These are phyloP conservation scores for Pygoscelis antarcticus DNA, from an alignment of 2,113 vertebrate genomes.

Conservation along the genomic window DNA sequence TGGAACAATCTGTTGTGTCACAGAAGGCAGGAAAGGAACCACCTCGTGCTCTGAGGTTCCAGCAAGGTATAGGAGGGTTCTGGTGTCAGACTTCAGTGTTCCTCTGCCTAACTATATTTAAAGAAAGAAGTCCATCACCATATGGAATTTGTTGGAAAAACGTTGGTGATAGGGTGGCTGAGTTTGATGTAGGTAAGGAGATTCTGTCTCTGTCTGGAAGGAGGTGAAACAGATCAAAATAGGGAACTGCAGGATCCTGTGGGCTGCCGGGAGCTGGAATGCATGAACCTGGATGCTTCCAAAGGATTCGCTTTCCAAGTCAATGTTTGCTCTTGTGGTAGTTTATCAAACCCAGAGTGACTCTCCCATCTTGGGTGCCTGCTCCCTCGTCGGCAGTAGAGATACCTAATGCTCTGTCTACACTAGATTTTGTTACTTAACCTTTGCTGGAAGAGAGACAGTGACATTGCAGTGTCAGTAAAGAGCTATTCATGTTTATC, in stretches of 20 bases:
- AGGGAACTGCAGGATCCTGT: neutral
- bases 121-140: neutral
- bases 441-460: neutral
- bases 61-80: neutral
- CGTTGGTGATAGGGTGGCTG: neutral
- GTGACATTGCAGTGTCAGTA: neutral
- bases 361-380: neutral
- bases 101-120: neutral
- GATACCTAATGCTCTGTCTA: neutral
- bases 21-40: neutral
- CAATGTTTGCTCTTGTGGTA: neutral
- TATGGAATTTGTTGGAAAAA: neutral
- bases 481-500: neutral
- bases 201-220: neutral
- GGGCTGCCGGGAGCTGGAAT: neutral
- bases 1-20: neutral
- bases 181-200: neutral
- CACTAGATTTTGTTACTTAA: neutral
- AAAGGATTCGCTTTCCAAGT: neutral
- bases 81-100: neutral
- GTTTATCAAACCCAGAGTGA: neutral
- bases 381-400: neutral
- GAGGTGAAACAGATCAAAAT: neutral
- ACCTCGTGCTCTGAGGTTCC: neutral
- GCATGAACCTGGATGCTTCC: neutral